These are phyloP conservation scores for Pogonocherus hispidulus DNA, from an alignment of 2,888 invertebrate species.

Conservation along the genomic window DNA sequence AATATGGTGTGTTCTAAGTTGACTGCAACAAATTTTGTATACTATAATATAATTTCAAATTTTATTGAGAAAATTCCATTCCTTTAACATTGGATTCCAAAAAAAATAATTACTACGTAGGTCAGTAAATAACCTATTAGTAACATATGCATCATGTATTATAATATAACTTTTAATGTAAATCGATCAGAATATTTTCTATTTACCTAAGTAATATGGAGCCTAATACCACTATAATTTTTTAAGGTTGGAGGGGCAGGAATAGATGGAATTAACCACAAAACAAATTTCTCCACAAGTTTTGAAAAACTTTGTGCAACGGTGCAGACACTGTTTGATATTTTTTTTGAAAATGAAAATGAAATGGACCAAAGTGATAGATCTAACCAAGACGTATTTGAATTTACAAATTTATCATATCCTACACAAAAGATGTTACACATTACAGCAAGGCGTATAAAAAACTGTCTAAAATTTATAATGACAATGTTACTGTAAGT, in stretches of 20 bases:
- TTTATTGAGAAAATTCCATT: no score
- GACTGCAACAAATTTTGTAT: no score
- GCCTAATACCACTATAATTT: background rate
- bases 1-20: no score
- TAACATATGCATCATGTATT: no score
- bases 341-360: constrained; percentile 47
- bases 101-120: no score
- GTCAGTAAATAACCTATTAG: no score
- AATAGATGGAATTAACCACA: constrained; percentile 50
- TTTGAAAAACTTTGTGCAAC: constrained; percentile 52
- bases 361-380: constrained; percentile 45
- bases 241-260: constrained; percentile 52
- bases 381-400: constrained; percentile 40
- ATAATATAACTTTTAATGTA: no score
- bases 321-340: constrained; percentile 48
- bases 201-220: no score
- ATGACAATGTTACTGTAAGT: constrained; percentile 50
- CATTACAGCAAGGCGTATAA: constrained; percentile 44
- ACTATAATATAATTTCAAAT: no score
- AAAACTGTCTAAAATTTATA: constrained; percentile 49
- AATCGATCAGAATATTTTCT: no score
- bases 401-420: constrained; percentile 41
- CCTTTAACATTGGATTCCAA: no score
- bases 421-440: constrained; percentile 35
- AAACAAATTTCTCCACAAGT: constrained; percentile 46